Base-by-base conservation (phyloP, 2,888 invertebrate species). In the Tetanocera ferruginea region DNA sequence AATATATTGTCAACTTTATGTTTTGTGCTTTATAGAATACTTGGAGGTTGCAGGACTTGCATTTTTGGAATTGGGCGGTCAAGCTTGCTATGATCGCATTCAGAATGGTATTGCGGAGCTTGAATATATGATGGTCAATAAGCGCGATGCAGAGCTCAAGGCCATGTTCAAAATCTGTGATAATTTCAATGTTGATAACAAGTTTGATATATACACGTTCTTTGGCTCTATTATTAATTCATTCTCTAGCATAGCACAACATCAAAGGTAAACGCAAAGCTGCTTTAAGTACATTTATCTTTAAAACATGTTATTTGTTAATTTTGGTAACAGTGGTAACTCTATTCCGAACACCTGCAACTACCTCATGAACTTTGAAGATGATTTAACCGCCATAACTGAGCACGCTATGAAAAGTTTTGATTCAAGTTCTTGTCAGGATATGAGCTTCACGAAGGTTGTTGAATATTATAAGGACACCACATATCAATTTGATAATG, bases 31-130 rank as follows among this genome's bases (percentile, higher is more conserved):
- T 11, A 23, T 57, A 83, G 89, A 90, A 79, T 90, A 89, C 83
- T 85, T 87, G 62, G 89, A 88, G 82, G 87, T 89, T n/a, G 84
- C 85, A 25, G 89, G 89, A 3, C 62, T 75, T 19, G 85, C 89
- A 0, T 84, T 87, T 43, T 81, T 64, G 3, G 76, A 84, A 70
- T 79, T 89, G 79, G 89, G 90, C 8, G 86, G 89, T 2, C 79
- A 85, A 25, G 80, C 84, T 43, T 90, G 90, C 79, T 89, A 89
- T 71, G 70, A 87, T 72, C 85, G 88, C 67, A 86, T 90, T 23
- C n/a, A 87, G 70, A 86, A 85, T 14, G 90, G 88, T 23, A 83
- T 89, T 6, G 85, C 83, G 9, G 84, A 87, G 14, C 49, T 89
- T 64, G 88, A 90, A 77, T 34, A 78, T 2, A 84, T 89, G 85